phyloP scores from a whole-genome alignment of 2,888 invertebrate genomes.

The Neoaliturus tenellus region DNA sequence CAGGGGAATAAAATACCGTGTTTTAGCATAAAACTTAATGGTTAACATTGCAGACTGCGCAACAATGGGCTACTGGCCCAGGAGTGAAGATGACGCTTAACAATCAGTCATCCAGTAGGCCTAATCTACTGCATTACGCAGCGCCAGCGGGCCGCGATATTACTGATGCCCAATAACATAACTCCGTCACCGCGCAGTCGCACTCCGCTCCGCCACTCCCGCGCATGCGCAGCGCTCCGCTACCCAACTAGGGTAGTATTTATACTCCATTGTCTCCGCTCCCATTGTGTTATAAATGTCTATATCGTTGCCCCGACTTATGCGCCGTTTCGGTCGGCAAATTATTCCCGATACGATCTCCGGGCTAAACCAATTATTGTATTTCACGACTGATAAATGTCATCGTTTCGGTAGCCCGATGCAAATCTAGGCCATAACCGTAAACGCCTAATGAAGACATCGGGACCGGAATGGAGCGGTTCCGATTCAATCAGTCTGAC shows the following conservation, averaged over 20 bases:
- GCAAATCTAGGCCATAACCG: constrained; percentile 29
- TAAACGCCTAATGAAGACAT: constrained; percentile 39
- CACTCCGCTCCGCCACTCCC: not conserved
- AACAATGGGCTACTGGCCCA: too few species aligned
- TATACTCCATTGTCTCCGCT: constrained; percentile 28
- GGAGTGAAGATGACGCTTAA: too few species aligned
- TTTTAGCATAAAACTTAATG: too few species aligned
- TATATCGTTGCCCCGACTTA: constrained; percentile 10
- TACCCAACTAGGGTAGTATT: constrained; percentile 19
- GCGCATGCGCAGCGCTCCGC: not conserved
- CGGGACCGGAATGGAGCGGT: not conserved
- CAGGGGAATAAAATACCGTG: too few species aligned
- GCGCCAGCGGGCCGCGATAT: too few species aligned
- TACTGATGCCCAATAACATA: too few species aligned
- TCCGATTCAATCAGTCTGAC: not conserved
- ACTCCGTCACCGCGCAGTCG: too few species aligned
- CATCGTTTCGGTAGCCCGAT: constrained; percentile 23
- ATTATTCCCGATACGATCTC: constrained; percentile 28
- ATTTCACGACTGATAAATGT: constrained; percentile 37
- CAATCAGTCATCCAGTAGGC: too few species aligned
- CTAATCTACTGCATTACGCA: too few species aligned
- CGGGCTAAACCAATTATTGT: constrained; percentile 36
- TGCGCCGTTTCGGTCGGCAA: constrained; percentile 26
- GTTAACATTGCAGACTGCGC: too few species aligned
- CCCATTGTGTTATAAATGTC: constrained; percentile 35